Percentiles rank a stretch among this genome's conserved stretches.
Evolutionary conservation across 2,113 vertebrate species (phyloP).

Genomic region (Trematocara marginatum): DNA sequence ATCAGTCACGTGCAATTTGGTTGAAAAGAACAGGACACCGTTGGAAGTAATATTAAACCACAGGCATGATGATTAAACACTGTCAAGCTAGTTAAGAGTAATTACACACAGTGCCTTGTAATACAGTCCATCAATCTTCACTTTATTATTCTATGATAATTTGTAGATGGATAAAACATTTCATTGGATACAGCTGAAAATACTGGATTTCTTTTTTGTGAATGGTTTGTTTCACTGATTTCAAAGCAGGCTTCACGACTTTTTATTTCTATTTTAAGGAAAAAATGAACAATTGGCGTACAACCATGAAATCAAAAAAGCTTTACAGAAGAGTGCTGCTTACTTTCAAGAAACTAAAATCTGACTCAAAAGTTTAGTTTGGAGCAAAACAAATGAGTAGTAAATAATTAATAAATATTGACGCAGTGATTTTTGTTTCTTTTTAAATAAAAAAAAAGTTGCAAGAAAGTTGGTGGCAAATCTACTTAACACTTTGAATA

Average conservation of each 20-base stretch:
- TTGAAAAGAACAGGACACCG: constrained; percentile 9
- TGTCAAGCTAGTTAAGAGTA: not conserved
- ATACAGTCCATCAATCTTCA: not conserved
- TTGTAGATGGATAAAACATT: not conserved
- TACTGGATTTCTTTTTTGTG: not conserved
- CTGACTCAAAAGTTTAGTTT: not conserved
- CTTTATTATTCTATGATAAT: not conserved
- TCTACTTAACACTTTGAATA: not conserved
- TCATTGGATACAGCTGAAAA: not conserved
- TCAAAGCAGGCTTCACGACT: not conserved
- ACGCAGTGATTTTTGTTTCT: not conserved
- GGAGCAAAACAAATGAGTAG: not conserved
- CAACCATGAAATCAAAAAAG: not conserved
- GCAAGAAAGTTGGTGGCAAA: not conserved
- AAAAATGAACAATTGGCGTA: not conserved
- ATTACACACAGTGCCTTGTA: not conserved
- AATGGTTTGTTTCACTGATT: not conserved
- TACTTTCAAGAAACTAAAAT: not conserved
- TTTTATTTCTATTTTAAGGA: not conserved
- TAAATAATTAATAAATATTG: not conserved
- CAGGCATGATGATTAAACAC: constrained; percentile 10
- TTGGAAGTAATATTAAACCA: not conserved
- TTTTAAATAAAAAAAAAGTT: not conserved
- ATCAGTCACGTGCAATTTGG: constrained; percentile 19
- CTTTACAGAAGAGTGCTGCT: not conserved